Base-by-base conservation (phyloP, 2,113 vertebrate species). In the Sinocyclocheilus grahami region DNA sequence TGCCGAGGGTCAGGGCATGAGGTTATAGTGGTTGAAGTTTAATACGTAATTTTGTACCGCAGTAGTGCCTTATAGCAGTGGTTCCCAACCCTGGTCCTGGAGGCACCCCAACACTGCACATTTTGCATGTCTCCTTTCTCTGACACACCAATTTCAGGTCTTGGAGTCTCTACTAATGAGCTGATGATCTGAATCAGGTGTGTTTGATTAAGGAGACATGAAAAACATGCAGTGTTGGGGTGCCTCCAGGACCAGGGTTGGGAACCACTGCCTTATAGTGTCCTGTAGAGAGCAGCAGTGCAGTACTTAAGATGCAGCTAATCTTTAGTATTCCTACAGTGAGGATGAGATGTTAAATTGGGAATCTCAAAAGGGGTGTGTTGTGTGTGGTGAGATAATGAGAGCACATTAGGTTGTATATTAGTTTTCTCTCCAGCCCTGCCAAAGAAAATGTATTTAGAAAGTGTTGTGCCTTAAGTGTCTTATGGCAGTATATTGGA, bases 261-360 rank as follows among this genome's bases (percentile, higher is more conserved):
- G 27, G 27, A 27, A 27, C 27, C 27, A 27, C 27, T 85, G 42
- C 55, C 55, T 76, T 39, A 24, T 78, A 14, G 9, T 78, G 75
- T 69, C 63, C 65, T 86, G 39, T 53, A 83, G 53, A 74, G 75
- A n/a, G 81, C 42, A 78, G 37, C 63, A 37, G 53, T 65, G 30
- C 51, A 78, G 74, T 69, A 14, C 48, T n/a, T 78, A 69, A 18
- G 42, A 65, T 58, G 53, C 65, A 77, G 63, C 85, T 79, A 72
- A 82, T 37, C 30, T 30, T 30, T 30, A 83, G 86, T 72, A 83
- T 88, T 88, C 86, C 90, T 90, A 87, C 90, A 60, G 84, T 46
- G 58, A 58, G 39, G 13, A 33, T 55, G 13, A 37, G 74, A 78
- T 55, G 67, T 14, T 48, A 27, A 65, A 82, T 81, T 11, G 79